These are phyloP conservation scores for Notarius quadriscutis DNA, from an alignment of 2,113 vertebrate species.

Conservation along the genomic window DNA sequence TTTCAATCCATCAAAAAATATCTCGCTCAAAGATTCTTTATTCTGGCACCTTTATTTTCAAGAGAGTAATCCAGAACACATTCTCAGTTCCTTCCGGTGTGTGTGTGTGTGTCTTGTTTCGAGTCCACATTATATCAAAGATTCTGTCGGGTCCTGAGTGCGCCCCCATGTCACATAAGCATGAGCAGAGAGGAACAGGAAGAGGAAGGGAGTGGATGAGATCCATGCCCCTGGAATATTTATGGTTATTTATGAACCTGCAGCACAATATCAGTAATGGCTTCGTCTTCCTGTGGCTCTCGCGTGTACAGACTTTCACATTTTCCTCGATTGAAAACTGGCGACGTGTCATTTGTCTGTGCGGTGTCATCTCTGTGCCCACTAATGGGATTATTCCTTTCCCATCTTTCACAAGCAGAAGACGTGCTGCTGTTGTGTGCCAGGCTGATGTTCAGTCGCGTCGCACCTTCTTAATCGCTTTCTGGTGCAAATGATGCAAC, in stretches of 20 bases:
- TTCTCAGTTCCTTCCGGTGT: neutral
- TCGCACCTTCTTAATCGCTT: slow-evolving; percentile 25
- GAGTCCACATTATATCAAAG: slow-evolving; percentile 62
- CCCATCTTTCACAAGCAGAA: slow-evolving; percentile 37
- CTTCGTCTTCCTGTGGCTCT: slow-evolving; percentile 49
- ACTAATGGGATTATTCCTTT: slow-evolving; percentile 56
- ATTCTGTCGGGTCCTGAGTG: slow-evolving; percentile 64
- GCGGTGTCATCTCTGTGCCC: slow-evolving; percentile 44
- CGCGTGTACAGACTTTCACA: slow-evolving; percentile 32
- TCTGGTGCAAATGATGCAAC: slow-evolving; percentile 27
- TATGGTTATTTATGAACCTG: slow-evolving; percentile 59
- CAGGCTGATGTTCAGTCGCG: neutral
- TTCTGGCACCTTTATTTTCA: neutral
- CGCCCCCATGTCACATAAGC: slow-evolving; percentile 61
- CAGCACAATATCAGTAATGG: slow-evolving; percentile 60
- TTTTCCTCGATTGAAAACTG: slow-evolving; percentile 43
- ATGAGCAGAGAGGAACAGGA: slow-evolving; percentile 39
- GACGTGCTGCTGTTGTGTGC: neutral
- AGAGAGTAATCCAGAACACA: neutral
- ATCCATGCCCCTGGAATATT: slow-evolving; percentile 48
- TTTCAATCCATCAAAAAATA: neutral
- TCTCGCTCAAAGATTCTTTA: no score
- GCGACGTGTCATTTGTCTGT: slow-evolving; percentile 38
- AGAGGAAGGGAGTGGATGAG: slow-evolving; percentile 42
- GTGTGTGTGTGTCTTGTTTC: neutral